Conservation (phyloP, 1,140 invertebrate genomes). For the Drosophila malerkotliana region DNA sequence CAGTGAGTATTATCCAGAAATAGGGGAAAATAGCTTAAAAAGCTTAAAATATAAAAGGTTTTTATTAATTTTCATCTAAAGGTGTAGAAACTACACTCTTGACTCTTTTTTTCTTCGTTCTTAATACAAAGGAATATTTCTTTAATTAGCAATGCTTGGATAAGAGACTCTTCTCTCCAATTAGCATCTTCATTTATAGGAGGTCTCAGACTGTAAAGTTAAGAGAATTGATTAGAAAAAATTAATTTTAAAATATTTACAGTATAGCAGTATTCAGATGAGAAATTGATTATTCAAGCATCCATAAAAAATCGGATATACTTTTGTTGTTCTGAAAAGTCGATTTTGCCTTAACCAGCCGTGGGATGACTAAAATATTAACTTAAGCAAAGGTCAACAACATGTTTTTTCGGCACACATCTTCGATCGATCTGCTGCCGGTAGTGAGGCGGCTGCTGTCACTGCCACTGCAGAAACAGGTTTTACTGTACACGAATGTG, state of each 20-base stretch:
- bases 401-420: conserved; percentile 53
- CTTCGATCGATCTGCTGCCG: conserved; percentile 38
- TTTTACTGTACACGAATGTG: conserved; percentile 61
- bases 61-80: too few species aligned
- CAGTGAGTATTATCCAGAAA: conserved; percentile 49
- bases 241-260: too few species aligned
- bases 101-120: background rate
- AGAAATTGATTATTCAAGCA: too few species aligned
- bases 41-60: too few species aligned
- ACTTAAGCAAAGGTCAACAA: conserved; percentile 63
- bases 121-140: background rate
- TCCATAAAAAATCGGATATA: too few species aligned
- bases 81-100: background rate
- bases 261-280: too few species aligned
- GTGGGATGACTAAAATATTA: conserved; percentile 31
- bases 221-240: background rate
- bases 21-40: background rate
- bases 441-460: conserved; percentile 5
- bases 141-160: background rate
- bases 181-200: background rate
- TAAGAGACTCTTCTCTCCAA: background rate
- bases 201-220: background rate
- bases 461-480: conserved; percentile 51
- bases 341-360: background rate
- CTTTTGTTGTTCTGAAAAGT: too few species aligned